These are phyloP conservation scores for Liodrosophila aerea DNA, from an alignment of 2,888 invertebrate genomes.

Conservation along the genomic window DNA sequence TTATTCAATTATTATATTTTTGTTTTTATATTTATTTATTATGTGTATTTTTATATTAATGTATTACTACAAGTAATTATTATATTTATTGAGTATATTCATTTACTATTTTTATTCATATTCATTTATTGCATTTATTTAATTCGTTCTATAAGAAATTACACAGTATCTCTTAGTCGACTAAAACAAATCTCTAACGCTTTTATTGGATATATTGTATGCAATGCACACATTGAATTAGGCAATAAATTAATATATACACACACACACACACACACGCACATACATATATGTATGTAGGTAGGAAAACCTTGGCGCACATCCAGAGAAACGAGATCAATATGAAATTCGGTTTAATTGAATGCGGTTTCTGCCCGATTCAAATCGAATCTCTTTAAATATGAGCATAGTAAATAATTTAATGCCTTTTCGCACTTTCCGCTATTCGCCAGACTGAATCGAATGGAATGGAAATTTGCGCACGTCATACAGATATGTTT, in stretches of 20 bases:
- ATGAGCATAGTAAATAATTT: conserved; percentile 65
- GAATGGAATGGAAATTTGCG: conserved; percentile 38
- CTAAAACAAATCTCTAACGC: no score
- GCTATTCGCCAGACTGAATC: conserved; percentile 9
- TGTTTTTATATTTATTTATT: no score
- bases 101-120: no score
- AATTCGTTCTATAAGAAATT: no score
- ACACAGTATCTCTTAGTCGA: no score
- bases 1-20: no score
- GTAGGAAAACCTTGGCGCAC: conserved; percentile 39
- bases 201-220: no score
- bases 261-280: background rate
- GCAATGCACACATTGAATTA: background rate
- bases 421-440: conserved; percentile 68
- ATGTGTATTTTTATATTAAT: no score
- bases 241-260: background rate
- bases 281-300: background rate
- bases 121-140: no score
- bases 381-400: conserved; percentile 49
- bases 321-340: conserved; percentile 57
- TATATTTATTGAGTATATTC: no score
- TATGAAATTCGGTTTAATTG: conserved; percentile 54
- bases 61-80: no score
- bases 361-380: conserved; percentile 45
- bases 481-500: conserved; percentile 34